Evolutionary conservation across 1,140 invertebrate genomes (phyloP).

Genomic region (Archegozetes longisetosus): DNA sequence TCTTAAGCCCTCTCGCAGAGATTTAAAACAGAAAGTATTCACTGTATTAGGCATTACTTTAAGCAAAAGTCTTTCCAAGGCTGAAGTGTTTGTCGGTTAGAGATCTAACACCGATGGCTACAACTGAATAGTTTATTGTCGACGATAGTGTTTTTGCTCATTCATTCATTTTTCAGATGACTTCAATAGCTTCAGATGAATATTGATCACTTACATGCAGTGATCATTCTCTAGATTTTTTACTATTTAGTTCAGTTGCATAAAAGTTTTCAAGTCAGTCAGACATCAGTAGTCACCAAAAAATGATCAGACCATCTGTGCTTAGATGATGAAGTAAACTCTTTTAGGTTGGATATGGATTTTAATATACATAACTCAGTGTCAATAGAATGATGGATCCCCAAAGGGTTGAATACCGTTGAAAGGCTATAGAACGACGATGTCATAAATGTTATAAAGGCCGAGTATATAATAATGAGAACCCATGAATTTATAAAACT

Average conservation of each 20-base stretch:
- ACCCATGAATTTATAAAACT: neutral
- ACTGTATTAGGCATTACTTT: too few species aligned
- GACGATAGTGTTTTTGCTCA: neutral
- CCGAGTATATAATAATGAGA: neutral
- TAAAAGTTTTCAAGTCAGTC: too few species aligned
- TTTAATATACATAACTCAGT: neutral
- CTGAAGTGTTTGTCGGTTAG: neutral
- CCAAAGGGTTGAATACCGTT: neutral
- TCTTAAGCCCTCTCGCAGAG: neutral
- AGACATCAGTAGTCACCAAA: too few species aligned
- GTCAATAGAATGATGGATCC: neutral
- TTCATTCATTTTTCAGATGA: neutral
- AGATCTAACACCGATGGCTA: neutral
- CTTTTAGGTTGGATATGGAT: neutral
- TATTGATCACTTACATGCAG: neutral
- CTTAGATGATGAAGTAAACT: neutral
- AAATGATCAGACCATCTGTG: neutral
- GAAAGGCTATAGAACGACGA: neutral
- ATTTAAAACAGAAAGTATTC: neutral
- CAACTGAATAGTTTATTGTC: too few species aligned
- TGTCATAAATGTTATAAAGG: neutral
- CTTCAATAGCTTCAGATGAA: neutral
- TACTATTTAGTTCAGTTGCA: too few species aligned
- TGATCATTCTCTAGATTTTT: neutral
- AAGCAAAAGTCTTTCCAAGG: too few species aligned